Conservation (phyloP, 92 coral and sea anemone species). For the Phymanthus crucifer region DNA sequence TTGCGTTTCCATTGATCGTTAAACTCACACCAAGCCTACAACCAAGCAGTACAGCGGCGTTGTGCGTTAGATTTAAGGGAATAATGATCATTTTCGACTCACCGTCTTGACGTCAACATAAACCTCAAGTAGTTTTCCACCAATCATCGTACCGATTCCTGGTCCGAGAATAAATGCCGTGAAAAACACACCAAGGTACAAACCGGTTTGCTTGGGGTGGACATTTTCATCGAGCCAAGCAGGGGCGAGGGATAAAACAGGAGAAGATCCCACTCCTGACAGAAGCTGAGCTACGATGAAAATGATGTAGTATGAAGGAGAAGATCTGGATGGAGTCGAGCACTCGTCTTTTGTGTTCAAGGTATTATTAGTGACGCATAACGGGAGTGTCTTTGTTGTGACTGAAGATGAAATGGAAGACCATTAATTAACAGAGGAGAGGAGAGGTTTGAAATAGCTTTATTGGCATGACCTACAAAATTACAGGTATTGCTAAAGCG, state of each 20-base stretch:
- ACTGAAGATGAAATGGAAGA: background rate
- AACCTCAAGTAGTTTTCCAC: slow-evolving; percentile 34
- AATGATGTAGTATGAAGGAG: slow-evolving; percentile 20
- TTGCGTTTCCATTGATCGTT: too few relatives aligned
- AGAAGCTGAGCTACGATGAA: slow-evolving; percentile 36
- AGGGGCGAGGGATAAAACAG: slow-evolving; percentile 32
- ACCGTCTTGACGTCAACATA: slow-evolving; percentile 36
- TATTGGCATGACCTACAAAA: too few relatives aligned
- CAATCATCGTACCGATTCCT: slow-evolving; percentile 38
- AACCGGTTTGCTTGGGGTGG: slow-evolving; percentile 22
- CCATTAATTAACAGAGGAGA: background rate
- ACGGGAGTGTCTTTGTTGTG: background rate
- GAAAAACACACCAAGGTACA: slow-evolving; percentile 31
- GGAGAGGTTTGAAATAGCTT: too few relatives aligned
- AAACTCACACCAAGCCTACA: too few relatives aligned
- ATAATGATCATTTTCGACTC: background rate
- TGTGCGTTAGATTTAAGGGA: too few relatives aligned
- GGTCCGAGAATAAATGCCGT: slow-evolving; percentile 37
- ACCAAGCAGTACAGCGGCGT: too few relatives aligned
- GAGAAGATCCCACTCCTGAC: slow-evolving; percentile 40
- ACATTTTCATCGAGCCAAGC: slow-evolving; percentile 53
- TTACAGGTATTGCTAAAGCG: too few relatives aligned
- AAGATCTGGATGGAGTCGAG: background rate
- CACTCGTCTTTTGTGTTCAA: slow-evolving; percentile 17
- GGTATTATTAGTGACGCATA: slow-evolving; percentile 11